phyloP scores from a whole-genome alignment of 2,113 vertebrate species.

The Nothobranchius kuhntae region DNA sequence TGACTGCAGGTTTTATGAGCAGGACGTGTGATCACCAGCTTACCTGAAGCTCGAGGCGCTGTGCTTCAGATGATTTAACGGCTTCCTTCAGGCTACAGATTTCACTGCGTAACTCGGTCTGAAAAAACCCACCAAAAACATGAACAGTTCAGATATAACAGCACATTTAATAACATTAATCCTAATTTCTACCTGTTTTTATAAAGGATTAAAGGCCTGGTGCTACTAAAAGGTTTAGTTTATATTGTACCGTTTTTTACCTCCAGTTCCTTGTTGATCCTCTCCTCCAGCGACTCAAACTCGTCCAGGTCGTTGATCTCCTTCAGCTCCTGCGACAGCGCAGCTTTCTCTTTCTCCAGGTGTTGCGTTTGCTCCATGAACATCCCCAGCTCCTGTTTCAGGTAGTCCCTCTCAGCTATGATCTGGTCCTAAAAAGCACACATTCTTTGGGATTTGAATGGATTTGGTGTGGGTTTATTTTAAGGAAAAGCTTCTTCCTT shows the following conservation, averaged over 20 bases:
- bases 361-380: slow-evolving; percentile 77
- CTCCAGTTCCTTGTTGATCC: slow-evolving; percentile 83
- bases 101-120: slow-evolving; percentile 86
- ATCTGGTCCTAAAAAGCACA: slow-evolving; percentile 72
- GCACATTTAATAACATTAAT: too few species aligned
- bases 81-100: slow-evolving; percentile 80
- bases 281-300: slow-evolving; percentile 86
- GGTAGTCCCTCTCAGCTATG: slow-evolving; percentile 66
- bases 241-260: slow-evolving; percentile 58
- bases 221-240: too few species aligned
- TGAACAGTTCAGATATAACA: not conserved
- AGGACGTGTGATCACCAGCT: not conserved
- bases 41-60: slow-evolving; percentile 85
- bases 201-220: too few species aligned
- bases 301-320: slow-evolving; percentile 85
- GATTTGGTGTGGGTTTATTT: too few species aligned
- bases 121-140: slow-evolving; percentile 63
- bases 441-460: not conserved
- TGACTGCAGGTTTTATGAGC: not conserved
- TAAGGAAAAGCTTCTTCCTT: not conserved
- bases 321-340: slow-evolving; percentile 78
- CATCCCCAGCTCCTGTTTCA: slow-evolving; percentile 76
- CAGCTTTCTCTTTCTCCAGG: slow-evolving; percentile 77
- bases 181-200: too few species aligned
- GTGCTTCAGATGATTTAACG: slow-evolving; percentile 77